Evolutionary conservation across 2,888 invertebrate genomes (phyloP), one percentile per base, ranked within the genome.

Genomic region (Cylloceria caligata): DNA sequence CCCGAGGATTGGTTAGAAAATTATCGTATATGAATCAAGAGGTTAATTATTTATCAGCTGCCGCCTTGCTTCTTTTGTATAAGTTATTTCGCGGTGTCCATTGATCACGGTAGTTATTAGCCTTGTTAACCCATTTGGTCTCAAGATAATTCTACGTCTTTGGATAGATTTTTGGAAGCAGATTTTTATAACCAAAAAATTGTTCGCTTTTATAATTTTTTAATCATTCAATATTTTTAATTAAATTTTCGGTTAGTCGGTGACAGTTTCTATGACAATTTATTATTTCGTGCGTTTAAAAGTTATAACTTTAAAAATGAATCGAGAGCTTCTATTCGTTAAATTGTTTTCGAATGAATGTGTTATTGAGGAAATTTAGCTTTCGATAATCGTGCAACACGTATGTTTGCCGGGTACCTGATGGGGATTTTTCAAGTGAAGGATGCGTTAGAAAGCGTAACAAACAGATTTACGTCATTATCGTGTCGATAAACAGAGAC

Each of bases 401-500:
- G 64, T 64, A 21, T 64, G 42, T 64, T 64, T 39, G 39, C 36
- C 1, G 39, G 30, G 52, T 19, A 65, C 55, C 52, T 55, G 65
- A 42, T 65, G 74, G 55, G 30, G 11, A 64, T 65, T 73, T 7
- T 3, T 57, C 13, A 21, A 11, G 16, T 13, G 42, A 13, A 60
- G 13, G 21, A 65, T 65, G 39, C 55, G 64, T 64, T 36, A 16
- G 76, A 76, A 76, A 83, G 71, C 76, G 81, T 81, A 73, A 83
- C 81, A 83, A 79, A 69, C 78, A 83, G 81, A 84, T 84, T 84
- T 72, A 64, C 71, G 67, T 62, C 57, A 84, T 84, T 82, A 84
- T 84, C 84, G 67, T 52, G 47, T 74, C 77, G 79, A 84, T 84
- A 82, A 84, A 74, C 64, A 89, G 57, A 67, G 83, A 83, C 88